These are phyloP conservation scores for Characodon lateralis DNA, from an alignment of 2,797 vertebrate genomes.

Conservation along the genomic window DNA sequence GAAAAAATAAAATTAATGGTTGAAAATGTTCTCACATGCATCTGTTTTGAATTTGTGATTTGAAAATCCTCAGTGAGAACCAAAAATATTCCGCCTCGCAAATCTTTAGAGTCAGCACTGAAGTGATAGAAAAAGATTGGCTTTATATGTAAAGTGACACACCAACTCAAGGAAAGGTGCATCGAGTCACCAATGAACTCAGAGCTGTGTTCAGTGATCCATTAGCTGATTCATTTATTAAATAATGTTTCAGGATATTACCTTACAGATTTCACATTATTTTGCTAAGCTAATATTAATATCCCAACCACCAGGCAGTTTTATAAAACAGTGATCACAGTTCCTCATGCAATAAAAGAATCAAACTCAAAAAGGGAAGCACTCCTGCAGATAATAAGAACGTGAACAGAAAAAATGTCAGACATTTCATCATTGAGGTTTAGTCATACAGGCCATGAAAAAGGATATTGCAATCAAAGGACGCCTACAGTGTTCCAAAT, in stretches of 20 bases:
- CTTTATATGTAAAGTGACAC: slow-evolving; percentile 33
- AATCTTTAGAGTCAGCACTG: slow-evolving; percentile 11
- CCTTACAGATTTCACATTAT: slow-evolving; percentile 21
- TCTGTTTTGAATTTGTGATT: slow-evolving; percentile 26
- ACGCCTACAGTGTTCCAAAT: slow-evolving; percentile 11
- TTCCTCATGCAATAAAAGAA: slow-evolving; percentile 1
- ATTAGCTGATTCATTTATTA: slow-evolving; percentile 26
- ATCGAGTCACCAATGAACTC: slow-evolving; percentile 10
- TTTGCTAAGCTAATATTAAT: slow-evolving; percentile 14
- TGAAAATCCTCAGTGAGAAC: slow-evolving; percentile 9
- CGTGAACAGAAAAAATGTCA: background rate
- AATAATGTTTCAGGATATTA: slow-evolving; percentile 21
- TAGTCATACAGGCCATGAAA: slow-evolving; percentile 12
- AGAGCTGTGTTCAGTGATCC: slow-evolving; percentile 25
- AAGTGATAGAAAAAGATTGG: slow-evolving; percentile 18
- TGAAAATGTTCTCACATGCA: slow-evolving; percentile 17
- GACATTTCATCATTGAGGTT: slow-evolving; percentile 9
- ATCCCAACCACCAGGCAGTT: slow-evolving; percentile 10
- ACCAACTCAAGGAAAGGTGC: slow-evolving; percentile 8
- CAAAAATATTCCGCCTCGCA: slow-evolving; percentile 14
- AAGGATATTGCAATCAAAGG: slow-evolving; percentile 16
- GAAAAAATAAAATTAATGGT: slow-evolving; percentile 36
- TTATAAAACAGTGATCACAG: slow-evolving; percentile 22
- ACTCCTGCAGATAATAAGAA: background rate
- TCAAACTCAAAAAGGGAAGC: slow-evolving; percentile 13